phyloP scores from a whole-genome alignment of 1,140 invertebrate genomes.

The Eueides isabella region DNA sequence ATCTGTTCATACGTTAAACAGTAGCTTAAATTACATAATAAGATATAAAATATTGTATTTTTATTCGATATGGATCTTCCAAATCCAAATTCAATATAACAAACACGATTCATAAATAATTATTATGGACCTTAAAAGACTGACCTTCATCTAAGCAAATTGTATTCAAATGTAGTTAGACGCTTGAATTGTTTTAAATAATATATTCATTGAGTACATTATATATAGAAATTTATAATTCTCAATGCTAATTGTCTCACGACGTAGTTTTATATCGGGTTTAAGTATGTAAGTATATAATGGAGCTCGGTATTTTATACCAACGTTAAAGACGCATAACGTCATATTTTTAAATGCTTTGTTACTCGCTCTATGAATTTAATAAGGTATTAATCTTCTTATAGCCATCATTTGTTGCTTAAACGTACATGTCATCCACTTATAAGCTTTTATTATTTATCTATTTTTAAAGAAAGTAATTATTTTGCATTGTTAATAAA shows the following conservation, averaged over 20 bases:
- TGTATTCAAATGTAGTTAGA: background rate
- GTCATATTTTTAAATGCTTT: constrained; percentile 17
- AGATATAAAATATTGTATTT: no score
- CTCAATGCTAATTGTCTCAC: constrained; percentile 34
- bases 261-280: constrained; percentile 2
- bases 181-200: background rate
- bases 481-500: no score
- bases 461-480: no score
- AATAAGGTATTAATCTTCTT: background rate
- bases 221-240: background rate
- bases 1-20: no score
- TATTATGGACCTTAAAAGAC: no score
- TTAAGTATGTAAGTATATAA: background rate
- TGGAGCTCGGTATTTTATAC: background rate
- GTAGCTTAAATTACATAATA: no score
- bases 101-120: no score
- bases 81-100: no score
- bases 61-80: no score
- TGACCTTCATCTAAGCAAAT: background rate
- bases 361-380: background rate
- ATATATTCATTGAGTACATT: background rate
- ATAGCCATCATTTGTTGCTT: background rate
- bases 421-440: no score
- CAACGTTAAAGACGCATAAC: background rate
- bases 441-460: no score